Evolutionary conservation across 64 coral and sea anemone species (phyloP).

Genomic region (Stichodactyla mertensii): DNA sequence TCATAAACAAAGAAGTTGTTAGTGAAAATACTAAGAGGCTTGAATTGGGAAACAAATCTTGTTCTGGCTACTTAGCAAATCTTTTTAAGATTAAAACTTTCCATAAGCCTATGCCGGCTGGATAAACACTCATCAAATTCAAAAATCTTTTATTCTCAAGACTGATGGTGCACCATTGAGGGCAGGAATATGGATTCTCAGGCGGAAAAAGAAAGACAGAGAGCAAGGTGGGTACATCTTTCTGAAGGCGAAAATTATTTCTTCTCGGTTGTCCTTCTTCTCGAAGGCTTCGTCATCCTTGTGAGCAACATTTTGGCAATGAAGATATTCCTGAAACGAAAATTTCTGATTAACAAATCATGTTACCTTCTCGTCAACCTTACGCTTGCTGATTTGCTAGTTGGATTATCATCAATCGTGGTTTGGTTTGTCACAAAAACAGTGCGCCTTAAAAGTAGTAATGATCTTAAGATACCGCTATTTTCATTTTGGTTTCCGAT

Average conservation of each 20-base stretch:
- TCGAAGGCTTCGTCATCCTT: slow-evolving; percentile 1
- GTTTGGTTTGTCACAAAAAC: not conserved
- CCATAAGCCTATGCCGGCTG: too few relatives aligned
- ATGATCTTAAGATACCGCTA: not conserved
- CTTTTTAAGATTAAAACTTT: too few relatives aligned
- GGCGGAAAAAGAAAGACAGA: not conserved
- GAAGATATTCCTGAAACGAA: not conserved
- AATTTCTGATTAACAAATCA: slow-evolving; percentile 3
- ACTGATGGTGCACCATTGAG: too few relatives aligned
- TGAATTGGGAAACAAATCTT: too few relatives aligned
- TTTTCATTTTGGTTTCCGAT: not conserved
- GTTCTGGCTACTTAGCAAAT: too few relatives aligned
- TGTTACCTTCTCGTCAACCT: not conserved
- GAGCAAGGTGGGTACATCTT: not conserved
- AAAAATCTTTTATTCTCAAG: too few relatives aligned
- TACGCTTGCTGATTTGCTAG: not conserved
- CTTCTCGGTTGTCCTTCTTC: not conserved
- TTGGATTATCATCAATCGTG: not conserved
- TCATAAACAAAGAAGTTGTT: too few relatives aligned
- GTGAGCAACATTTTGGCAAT: not conserved
- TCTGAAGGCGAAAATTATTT: not conserved
- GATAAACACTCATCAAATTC: too few relatives aligned
- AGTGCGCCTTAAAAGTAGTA: not conserved
- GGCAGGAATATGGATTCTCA: too few relatives aligned
- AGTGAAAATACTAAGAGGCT: too few relatives aligned